Percentiles rank a stretch among this genome's conserved stretches.
Conservation (phyloP, 2,113 vertebrate genomes). For the Saccopteryx leptura region DNA sequence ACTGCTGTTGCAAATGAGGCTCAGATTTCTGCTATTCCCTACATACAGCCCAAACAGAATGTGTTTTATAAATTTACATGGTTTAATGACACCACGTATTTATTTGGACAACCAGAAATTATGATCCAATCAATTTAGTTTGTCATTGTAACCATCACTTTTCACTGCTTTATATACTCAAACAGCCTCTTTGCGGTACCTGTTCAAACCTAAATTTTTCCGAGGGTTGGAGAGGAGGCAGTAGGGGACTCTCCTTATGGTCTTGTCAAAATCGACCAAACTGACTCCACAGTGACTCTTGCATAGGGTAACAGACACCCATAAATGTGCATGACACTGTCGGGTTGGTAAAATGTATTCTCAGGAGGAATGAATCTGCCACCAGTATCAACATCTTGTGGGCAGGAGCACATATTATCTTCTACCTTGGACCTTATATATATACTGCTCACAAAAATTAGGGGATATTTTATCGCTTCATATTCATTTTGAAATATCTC, state of each 20-base stretch:
- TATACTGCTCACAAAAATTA: too few species aligned
- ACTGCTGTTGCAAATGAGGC: not conserved
- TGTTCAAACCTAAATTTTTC: not conserved
- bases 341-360: not conserved
- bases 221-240: not conserved
- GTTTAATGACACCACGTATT: not conserved
- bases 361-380: not conserved
- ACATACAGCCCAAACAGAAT: not conserved
- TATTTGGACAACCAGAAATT: conserved; percentile 12
- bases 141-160: not conserved
- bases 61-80: not conserved
- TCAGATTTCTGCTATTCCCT: not conserved
- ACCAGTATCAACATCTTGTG: not conserved
- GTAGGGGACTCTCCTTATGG: not conserved
- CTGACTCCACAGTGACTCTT: not conserved
- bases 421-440: not conserved
- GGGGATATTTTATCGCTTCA: too few species aligned
- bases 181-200: not conserved
- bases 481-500: too few species aligned
- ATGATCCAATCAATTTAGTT: not conserved
- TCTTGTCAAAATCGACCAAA: not conserved
- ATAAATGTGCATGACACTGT: not conserved
- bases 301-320: too few species aligned
- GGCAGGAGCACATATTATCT: not conserved
- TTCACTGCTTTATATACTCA: not conserved